Conservation (phyloP, 92 coral and sea anemone genomes). For the Palythoa grandis region DNA sequence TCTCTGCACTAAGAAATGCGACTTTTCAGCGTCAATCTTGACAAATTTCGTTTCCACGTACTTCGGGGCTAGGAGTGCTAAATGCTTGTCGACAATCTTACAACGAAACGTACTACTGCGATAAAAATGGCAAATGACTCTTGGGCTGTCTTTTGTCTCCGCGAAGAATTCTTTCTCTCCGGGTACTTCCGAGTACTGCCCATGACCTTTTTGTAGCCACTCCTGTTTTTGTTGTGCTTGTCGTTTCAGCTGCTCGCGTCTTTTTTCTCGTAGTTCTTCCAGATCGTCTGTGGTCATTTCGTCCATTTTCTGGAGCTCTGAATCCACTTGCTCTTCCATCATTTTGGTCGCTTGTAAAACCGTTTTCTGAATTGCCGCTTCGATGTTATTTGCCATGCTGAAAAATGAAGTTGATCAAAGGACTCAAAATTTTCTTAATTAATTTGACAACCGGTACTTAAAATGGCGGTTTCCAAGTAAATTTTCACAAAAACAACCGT, state of each 20-base stretch:
- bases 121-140: slow-evolving; percentile 92
- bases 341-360: slow-evolving; percentile 87
- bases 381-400: slow-evolving; percentile 63
- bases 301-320: slow-evolving; percentile 91
- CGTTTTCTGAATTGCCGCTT: slow-evolving; percentile 77
- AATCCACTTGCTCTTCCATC: slow-evolving; percentile 93
- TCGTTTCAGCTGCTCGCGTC: slow-evolving; percentile 90
- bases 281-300: slow-evolving; percentile 89
- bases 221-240: slow-evolving; percentile 87
- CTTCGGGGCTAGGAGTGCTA: slow-evolving; percentile 88
- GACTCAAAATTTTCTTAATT: neutral
- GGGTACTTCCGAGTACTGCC: slow-evolving; percentile 84
- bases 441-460: neutral
- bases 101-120: slow-evolving; percentile 95
- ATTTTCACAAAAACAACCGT: slow-evolving; percentile 50
- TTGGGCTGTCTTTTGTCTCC: slow-evolving; percentile 87
- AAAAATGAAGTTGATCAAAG: neutral
- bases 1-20: slow-evolving; percentile 84
- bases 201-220: slow-evolving; percentile 95
- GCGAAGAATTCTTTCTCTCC: slow-evolving; percentile 96
- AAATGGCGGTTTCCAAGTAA: slow-evolving; percentile 83
- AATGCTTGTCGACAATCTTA: slow-evolving; percentile 96
- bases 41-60: slow-evolving; percentile 96
- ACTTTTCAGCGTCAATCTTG: slow-evolving; percentile 84
- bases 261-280: slow-evolving; percentile 93